A percentile compares a stretch with the other conserved stretches of the same genome.
phyloP scores from a whole-genome alignment of 2,888 invertebrate genomes.

The Spodoptera picta region DNA sequence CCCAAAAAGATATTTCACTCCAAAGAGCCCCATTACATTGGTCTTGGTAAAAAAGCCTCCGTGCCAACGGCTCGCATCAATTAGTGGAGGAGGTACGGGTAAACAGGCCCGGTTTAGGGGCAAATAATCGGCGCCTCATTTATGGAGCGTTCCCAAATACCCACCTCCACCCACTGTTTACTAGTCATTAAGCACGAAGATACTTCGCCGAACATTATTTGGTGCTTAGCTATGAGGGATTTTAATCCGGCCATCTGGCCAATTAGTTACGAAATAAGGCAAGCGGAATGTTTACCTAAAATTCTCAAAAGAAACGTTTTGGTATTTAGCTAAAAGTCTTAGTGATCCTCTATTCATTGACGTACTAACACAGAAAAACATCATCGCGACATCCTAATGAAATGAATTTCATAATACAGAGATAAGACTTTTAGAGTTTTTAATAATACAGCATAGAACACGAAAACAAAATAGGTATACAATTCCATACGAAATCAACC shows the following conservation, averaged over 20 bases:
- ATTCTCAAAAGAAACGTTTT: not conserved
- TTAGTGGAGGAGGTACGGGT: constrained; percentile 77
- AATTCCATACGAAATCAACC: constrained; percentile 37
- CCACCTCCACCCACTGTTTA: constrained; percentile 73
- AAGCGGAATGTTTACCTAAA: constrained; percentile 1
- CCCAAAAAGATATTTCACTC: constrained; percentile 81
- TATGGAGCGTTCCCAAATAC: constrained; percentile 64
- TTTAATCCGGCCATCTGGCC: constrained; percentile 39
- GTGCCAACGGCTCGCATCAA: constrained; percentile 73
- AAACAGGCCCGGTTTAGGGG: constrained; percentile 74
- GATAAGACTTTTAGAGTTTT: not conserved
- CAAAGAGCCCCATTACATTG: constrained; percentile 76
- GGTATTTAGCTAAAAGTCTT: no score
- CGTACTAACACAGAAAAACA: no score
- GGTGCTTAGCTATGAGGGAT: constrained; percentile 47
- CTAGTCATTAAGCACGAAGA: constrained; percentile 81
- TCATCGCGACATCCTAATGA: no score
- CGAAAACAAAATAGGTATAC: not conserved
- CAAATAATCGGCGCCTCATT: constrained; percentile 83
- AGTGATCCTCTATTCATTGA: no score
- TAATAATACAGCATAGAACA: not conserved
- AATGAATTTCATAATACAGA: no score
- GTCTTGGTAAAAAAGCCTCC: constrained; percentile 77
- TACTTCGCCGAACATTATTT: constrained; percentile 55
- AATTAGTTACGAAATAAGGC: constrained; percentile 37